Conservation (phyloP, 2,113 vertebrate species). For the Polypterus bichir region DNA sequence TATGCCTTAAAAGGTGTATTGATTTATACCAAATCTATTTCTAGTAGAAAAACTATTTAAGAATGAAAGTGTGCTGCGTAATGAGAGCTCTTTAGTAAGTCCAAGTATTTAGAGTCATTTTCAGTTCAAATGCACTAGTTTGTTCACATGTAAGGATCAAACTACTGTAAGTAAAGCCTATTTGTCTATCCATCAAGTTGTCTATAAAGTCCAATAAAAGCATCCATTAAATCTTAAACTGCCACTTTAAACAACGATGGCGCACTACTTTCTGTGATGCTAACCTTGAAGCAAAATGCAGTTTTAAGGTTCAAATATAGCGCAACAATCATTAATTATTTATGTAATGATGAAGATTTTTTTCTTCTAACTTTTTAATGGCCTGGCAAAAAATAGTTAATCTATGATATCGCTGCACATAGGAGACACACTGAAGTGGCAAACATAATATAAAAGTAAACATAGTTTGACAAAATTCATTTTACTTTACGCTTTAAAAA, state of each 20-base stretch:
- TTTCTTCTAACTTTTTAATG: slow-evolving; percentile 50
- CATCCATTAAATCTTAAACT: slow-evolving; percentile 36
- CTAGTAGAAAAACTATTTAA: slow-evolving; percentile 52
- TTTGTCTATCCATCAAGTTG: slow-evolving; percentile 23
- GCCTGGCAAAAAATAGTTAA: slow-evolving; percentile 54
- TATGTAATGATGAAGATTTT: slow-evolving; percentile 60
- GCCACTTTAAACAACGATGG: slow-evolving; percentile 26
- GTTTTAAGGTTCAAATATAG: slow-evolving; percentile 55
- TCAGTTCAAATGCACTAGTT: too few relatives aligned
- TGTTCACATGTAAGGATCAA: too few relatives aligned
- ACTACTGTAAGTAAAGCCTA: neutral
- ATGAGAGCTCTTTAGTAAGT: too few relatives aligned
- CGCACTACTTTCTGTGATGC: slow-evolving; percentile 39
- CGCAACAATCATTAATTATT: slow-evolving; percentile 65
- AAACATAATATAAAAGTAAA: slow-evolving; percentile 49
- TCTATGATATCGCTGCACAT: slow-evolving; percentile 64
- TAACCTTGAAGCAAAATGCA: slow-evolving; percentile 47
- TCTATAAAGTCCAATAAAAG: slow-evolving; percentile 44
- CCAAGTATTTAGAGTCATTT: too few relatives aligned
- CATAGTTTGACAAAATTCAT: neutral
- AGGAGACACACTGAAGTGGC: slow-evolving; percentile 53
- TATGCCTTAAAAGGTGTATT: too few relatives aligned
- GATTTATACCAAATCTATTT: slow-evolving; percentile 46
- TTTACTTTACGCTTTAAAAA: neutral
- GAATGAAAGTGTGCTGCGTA: slow-evolving; percentile 28